phyloP scores from a whole-genome alignment of 2,888 invertebrate species.

The Fragum fragum region DNA sequence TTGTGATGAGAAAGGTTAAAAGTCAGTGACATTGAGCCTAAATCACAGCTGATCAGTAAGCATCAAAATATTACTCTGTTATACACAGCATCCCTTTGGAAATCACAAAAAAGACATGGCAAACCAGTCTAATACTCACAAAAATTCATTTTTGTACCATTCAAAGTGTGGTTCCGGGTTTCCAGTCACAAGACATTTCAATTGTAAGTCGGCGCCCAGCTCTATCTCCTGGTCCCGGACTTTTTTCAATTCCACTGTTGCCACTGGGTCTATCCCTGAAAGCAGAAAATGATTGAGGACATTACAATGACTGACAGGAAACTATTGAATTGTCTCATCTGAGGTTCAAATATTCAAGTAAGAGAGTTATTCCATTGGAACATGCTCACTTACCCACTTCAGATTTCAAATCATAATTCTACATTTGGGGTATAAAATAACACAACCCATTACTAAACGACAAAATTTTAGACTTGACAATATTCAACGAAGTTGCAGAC shows the following conservation, averaged over 20 bases:
- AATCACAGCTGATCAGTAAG: too few relatives aligned
- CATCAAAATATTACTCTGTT: too few relatives aligned
- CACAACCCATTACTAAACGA: too few relatives aligned
- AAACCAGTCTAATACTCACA: slow-evolving; percentile 16
- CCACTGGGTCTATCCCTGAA: slow-evolving; percentile 90
- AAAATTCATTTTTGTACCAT: slow-evolving; percentile 89
- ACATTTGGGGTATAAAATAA: too few relatives aligned
- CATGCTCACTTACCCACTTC: neutral
- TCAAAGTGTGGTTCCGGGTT: slow-evolving; percentile 90
- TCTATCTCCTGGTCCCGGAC: slow-evolving; percentile 84
- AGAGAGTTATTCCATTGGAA: neutral
- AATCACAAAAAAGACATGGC: too few relatives aligned
- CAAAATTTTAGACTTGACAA: too few relatives aligned
- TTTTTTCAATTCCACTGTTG: slow-evolving; percentile 88
- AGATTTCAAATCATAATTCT: too few relatives aligned
- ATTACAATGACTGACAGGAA: slow-evolving; percentile 21
- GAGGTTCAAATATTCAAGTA: neutral
- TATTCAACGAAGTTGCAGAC: too few relatives aligned
- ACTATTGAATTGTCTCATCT: neutral
- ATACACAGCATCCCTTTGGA: too few relatives aligned
- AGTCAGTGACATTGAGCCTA: too few relatives aligned
- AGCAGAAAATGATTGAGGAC: slow-evolving; percentile 56
- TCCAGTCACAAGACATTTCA: slow-evolving; percentile 91
- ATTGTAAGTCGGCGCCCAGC: slow-evolving; percentile 88
- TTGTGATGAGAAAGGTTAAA: too few relatives aligned